These are phyloP conservation scores for Gyps fulvus DNA, from an alignment of 2,113 vertebrate species.

Conservation along the genomic window DNA sequence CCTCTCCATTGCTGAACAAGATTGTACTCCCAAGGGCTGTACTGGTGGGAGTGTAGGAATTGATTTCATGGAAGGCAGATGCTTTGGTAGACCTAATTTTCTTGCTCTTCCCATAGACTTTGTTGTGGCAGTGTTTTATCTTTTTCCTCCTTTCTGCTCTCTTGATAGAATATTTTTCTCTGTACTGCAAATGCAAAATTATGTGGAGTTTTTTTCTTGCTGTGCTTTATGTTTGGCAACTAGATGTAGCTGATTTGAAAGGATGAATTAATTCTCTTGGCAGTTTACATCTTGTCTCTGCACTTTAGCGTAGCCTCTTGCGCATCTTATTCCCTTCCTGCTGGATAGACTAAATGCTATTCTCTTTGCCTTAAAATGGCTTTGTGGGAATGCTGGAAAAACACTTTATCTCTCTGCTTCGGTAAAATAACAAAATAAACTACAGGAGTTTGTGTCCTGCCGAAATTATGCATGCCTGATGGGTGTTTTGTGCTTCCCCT, in stretches of 20 bases:
- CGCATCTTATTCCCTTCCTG: not conserved
- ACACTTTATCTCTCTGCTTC: not conserved
- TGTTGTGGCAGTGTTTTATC: not conserved
- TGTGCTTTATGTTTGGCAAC: not conserved
- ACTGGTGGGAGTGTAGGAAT: not conserved
- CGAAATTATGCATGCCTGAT: not conserved
- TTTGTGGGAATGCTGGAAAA: slow-evolving; percentile 3
- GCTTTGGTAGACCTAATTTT: not conserved
- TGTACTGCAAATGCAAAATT: not conserved
- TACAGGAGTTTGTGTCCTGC: not conserved
- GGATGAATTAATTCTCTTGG: slow-evolving; percentile 25
- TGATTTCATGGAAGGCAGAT: not conserved
- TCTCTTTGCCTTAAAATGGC: not conserved
- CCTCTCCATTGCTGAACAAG: not conserved
- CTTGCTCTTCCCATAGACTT: not conserved
- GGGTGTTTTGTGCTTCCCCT: not conserved
- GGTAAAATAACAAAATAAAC: not conserved
- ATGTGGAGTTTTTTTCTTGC: not conserved
- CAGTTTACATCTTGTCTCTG: not conserved
- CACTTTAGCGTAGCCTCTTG: not conserved
- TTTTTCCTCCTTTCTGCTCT: not conserved
- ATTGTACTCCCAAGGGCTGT: not conserved
- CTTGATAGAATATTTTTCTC: not conserved
- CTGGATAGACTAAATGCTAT: not conserved
- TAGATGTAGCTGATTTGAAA: not conserved